Evolutionary conservation across 2,888 invertebrate genomes (phyloP).

Genomic region (Vanessa cardui): DNA sequence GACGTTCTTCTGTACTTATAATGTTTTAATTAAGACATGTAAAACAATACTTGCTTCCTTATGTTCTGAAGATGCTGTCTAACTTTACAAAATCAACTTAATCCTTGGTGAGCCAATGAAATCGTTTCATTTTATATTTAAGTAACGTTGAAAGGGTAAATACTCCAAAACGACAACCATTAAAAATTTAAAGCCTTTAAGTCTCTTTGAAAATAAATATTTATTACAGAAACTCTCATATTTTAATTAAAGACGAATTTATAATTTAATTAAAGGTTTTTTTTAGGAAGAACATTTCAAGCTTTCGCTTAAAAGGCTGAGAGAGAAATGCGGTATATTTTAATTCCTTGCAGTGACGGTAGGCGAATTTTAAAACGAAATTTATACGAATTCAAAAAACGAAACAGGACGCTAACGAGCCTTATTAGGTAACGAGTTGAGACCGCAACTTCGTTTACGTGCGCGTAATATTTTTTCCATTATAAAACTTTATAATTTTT

Average conservation of each 20-base stretch:
- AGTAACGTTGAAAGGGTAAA: background rate
- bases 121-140: too few species aligned
- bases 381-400: slow-evolving; percentile 8
- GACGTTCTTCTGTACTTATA: too few species aligned
- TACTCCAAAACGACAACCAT: slow-evolving; percentile 8
- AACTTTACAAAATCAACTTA: too few species aligned
- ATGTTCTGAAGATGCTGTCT: too few species aligned
- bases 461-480: background rate
- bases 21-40: too few species aligned
- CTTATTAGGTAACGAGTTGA: slow-evolving; percentile 3
- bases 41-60: too few species aligned
- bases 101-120: too few species aligned
- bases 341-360: slow-evolving; percentile 14
- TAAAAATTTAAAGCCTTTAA: slow-evolving; percentile 11
- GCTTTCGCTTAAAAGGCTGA: slow-evolving; percentile 9
- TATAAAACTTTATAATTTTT: background rate
- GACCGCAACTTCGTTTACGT: background rate
- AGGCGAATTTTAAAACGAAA: slow-evolving; percentile 6
- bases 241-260: slow-evolving; percentile 20
- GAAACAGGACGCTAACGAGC: slow-evolving; percentile 16
- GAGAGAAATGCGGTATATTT: slow-evolving; percentile 7
- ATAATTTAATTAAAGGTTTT: slow-evolving; percentile 13
- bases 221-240: slow-evolving; percentile 13
- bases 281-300: slow-evolving; percentile 10
- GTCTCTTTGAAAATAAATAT: slow-evolving; percentile 10